Conservation (phyloP, 2,888 invertebrate genomes). For the Tridacna crocea region DNA sequence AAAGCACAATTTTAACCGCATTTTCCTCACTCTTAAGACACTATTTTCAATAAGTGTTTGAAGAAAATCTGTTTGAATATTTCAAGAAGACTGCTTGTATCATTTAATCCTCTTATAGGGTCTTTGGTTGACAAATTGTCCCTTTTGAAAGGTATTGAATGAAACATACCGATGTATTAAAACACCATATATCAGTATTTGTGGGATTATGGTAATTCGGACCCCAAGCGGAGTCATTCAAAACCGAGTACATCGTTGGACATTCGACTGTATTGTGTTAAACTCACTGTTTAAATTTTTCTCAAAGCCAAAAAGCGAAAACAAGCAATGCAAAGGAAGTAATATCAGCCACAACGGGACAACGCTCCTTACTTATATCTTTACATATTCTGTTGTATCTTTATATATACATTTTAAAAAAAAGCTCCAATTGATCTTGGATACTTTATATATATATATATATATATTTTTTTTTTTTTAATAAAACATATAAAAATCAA, state of each 20-base stretch:
- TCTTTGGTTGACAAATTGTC: not conserved
- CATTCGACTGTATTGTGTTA: not conserved
- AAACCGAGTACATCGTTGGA: not conserved
- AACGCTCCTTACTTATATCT: too few species aligned
- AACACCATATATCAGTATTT: slow-evolving; percentile 17
- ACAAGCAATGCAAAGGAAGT: too few species aligned
- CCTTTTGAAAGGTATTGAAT: not conserved
- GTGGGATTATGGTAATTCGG: slow-evolving; percentile 3
- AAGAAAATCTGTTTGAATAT: not conserved
- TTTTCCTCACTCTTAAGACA: not conserved
- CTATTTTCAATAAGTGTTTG: slow-evolving; percentile 4
- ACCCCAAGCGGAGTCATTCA: not conserved
- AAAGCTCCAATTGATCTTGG: too few species aligned
- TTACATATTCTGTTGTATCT: too few species aligned
- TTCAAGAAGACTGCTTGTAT: not conserved
- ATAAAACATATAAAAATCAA: too few species aligned
- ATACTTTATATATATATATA: too few species aligned
- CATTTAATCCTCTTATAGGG: slow-evolving; percentile 10
- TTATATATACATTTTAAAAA: too few species aligned
- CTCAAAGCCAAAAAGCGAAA: too few species aligned
- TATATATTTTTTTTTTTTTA: too few species aligned
- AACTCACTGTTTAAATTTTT: not conserved
- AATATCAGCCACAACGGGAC: too few species aligned
- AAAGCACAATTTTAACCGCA: slow-evolving; percentile 1
- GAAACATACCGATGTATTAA: slow-evolving; percentile 1